These are phyloP conservation scores for Galago senegalensis DNA, from an alignment of 2,797 vertebrate genomes.

Conservation along the genomic window DNA sequence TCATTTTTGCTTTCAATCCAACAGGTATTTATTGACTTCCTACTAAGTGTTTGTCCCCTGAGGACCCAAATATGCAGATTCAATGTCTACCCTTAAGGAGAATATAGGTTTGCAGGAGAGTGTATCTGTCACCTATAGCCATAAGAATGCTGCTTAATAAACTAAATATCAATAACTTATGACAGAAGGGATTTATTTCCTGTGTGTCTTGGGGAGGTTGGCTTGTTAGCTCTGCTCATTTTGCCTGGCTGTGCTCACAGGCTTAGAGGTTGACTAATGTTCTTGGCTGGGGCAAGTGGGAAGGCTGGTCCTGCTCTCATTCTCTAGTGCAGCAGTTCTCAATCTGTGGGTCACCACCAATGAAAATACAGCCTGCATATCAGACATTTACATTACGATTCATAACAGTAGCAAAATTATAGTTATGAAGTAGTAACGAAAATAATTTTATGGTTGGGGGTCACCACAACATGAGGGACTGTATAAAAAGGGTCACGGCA, in stretches of 20 bases:
- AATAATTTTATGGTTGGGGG: too few relatives aligned
- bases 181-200: background rate
- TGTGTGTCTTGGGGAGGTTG: background rate
- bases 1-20: conserved; percentile 49
- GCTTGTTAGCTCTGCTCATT: background rate
- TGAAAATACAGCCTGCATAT: too few relatives aligned
- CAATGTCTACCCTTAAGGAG: background rate
- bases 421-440: too few relatives aligned
- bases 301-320: background rate
- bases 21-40: conserved; percentile 54
- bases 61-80: background rate
- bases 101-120: background rate
- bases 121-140: background rate
- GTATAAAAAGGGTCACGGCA: too few relatives aligned
- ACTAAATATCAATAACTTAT: fast-evolving
- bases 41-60: background rate
- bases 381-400: too few relatives aligned
- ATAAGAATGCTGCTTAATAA: background rate
- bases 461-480: too few relatives aligned
- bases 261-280: background rate
- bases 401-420: too few relatives aligned
- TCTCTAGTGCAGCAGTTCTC: background rate
- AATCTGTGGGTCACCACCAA: too few relatives aligned
- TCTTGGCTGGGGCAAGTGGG: background rate
- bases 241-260: background rate